phyloP scores from a whole-genome alignment of 1,140 invertebrate genomes.

The Drosophila jambulina region DNA sequence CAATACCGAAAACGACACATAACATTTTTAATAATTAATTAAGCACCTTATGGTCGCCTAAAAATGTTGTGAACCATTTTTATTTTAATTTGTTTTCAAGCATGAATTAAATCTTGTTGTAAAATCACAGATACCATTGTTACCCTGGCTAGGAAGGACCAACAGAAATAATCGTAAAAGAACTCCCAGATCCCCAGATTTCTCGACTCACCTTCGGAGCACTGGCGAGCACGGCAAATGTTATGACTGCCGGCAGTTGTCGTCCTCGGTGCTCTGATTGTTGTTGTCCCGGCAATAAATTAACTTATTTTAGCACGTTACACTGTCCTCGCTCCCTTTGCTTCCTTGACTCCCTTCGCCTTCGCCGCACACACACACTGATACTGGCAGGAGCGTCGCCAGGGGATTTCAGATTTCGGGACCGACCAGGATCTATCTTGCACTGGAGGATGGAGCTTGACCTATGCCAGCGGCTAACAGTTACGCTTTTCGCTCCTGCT shows the following conservation, averaged over 20 bases:
- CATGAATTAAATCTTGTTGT: not conserved
- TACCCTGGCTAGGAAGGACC: constrained; percentile 10
- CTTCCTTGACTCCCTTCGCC: not conserved
- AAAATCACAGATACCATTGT: constrained; percentile 19
- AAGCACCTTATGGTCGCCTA: not conserved
- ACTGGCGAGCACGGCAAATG: constrained; percentile 49
- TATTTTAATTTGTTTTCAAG: not conserved
- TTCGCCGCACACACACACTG: not conserved
- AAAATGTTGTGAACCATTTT: too few species aligned
- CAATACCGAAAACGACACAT: not conserved
- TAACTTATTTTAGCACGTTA: constrained; percentile 77
- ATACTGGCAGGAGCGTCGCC: constrained; percentile 20
- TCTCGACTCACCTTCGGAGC: constrained; percentile 58
- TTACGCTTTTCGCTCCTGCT: constrained; percentile 6
- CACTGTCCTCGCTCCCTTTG: constrained; percentile 15
- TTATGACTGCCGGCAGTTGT: constrained; percentile 56
- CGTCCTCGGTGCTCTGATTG: constrained; percentile 59
- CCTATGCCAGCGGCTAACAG: constrained; percentile 44
- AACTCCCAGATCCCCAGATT: constrained; percentile 3
- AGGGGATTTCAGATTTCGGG: constrained; percentile 32
- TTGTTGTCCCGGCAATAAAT: constrained; percentile 71
- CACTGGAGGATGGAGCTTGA: constrained; percentile 50
- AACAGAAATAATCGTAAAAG: constrained; percentile 6
- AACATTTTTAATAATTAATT: too few species aligned
- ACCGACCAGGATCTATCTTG: constrained; percentile 34